Evolutionary conservation across 2,113 vertebrate genomes (phyloP).

Genomic region (Ondatra zibethicus): DNA sequence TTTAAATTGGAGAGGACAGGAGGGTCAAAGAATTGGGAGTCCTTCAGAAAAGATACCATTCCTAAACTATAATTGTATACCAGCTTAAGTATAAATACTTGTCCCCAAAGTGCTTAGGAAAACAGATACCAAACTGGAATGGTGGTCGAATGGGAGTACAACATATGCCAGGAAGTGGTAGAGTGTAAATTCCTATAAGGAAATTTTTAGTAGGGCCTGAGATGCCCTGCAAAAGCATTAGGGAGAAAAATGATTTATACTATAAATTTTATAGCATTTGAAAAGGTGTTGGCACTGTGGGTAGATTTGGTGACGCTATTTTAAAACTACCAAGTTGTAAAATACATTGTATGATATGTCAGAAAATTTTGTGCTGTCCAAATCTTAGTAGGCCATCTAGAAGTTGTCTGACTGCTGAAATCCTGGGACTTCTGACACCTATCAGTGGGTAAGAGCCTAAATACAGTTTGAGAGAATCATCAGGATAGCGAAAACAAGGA

Average conservation of each 20-base stretch:
- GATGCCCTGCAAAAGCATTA: neutral
- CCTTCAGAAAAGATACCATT: constrained; percentile 17
- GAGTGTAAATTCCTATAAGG: neutral
- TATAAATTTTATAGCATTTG: constrained; percentile 18
- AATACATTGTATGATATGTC: neutral
- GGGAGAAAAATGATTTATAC: constrained; percentile 27
- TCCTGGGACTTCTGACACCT: neutral
- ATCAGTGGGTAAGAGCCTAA: constrained; percentile 2
- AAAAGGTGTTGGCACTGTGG: neutral
- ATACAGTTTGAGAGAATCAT: neutral
- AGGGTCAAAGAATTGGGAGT: neutral
- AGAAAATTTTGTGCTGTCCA: neutral
- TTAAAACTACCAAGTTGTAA: constrained; percentile 27
- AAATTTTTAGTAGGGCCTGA: neutral
- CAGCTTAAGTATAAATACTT: neutral
- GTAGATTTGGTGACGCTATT: neutral
- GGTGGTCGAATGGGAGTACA: neutral
- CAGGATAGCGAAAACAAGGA: constrained; percentile 18
- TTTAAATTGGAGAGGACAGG: neutral
- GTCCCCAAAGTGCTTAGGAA: neutral
- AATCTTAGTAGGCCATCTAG: neutral
- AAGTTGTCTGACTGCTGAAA: constrained; percentile 6
- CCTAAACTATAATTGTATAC: neutral
- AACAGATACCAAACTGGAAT: neutral
- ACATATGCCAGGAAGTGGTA: neutral